A percentile compares a stretch with the other conserved stretches of the same genome.
Evolutionary conservation across 2,113 vertebrate genomes (phyloP).

Genomic region (Terrapene triunguis): DNA sequence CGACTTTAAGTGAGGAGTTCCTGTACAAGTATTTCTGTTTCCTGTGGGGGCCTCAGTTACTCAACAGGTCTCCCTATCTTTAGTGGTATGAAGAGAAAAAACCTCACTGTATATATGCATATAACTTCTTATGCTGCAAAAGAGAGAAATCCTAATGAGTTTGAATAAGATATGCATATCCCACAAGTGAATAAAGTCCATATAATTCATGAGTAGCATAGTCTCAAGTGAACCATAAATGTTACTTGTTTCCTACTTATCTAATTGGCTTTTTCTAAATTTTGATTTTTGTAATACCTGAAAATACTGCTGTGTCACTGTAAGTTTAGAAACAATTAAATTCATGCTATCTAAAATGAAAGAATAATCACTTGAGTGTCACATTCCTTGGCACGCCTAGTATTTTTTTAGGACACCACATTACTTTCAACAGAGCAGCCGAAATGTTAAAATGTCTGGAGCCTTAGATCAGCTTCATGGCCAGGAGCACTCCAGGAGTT

Average conservation of each 20-base stretch:
- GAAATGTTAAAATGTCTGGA: neutral
- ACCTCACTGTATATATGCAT: constrained; percentile 25
- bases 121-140: constrained; percentile 11
- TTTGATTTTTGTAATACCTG: neutral
- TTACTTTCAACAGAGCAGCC: neutral
- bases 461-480: neutral
- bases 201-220: constrained; percentile 41
- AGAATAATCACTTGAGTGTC: neutral
- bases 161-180: constrained; percentile 34
- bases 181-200: constrained; percentile 46
- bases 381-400: neutral
- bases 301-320: neutral
- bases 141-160: constrained; percentile 45
- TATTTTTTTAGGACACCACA: neutral
- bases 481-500: neutral
- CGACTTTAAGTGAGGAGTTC: too few species aligned
- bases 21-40: constrained; percentile 10
- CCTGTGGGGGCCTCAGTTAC: constrained; percentile 31
- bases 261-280: neutral
- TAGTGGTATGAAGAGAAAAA: constrained; percentile 17
- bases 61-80: constrained; percentile 12
- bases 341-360: neutral
- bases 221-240: neutral
- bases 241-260: neutral
- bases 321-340: neutral